phyloP scores from a whole-genome alignment of 2,113 vertebrate species.

The Anhinga rufa region DNA sequence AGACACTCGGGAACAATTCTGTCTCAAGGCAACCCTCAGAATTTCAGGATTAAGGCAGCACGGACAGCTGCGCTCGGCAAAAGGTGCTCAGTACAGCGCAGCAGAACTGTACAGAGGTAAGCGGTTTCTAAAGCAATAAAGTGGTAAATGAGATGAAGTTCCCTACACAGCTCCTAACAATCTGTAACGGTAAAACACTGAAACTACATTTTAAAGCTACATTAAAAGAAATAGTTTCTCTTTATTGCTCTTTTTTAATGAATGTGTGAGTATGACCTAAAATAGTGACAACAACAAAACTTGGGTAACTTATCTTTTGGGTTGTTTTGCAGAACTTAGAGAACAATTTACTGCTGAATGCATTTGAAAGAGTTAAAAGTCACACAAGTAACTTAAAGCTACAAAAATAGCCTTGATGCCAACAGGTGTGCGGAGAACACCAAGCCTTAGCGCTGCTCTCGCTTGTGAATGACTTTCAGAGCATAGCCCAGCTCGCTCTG shows the following conservation, averaged over 20 bases:
- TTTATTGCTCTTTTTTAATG: not conserved
- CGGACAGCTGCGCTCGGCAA: not conserved
- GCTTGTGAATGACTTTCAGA: not conserved
- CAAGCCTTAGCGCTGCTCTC: accelerated
- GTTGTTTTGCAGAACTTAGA: not conserved
- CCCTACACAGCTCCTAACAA: not conserved
- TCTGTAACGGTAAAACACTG: not conserved
- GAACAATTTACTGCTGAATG: not conserved
- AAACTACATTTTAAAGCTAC: not conserved
- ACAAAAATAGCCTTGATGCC: not conserved
- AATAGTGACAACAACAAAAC: not conserved
- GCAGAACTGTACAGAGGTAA: not conserved
- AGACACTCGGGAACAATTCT: not conserved
- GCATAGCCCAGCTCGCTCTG: accelerated
- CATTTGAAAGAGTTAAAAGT: not conserved
- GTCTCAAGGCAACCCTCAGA: not conserved
- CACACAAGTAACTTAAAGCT: not conserved
- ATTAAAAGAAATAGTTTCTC: not conserved
- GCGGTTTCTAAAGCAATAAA: not conserved
- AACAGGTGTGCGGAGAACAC: not conserved
- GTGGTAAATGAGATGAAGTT: not conserved
- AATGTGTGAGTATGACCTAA: not conserved
- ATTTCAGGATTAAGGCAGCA: not conserved
- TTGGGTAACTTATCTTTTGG: not conserved
- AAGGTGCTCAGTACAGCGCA: not conserved